A percentile compares a stretch with the other conserved stretches of the same genome.
These are phyloP conservation scores for Globodera rostochiensis DNA, from an alignment of 1,140 invertebrate genomes.

Conservation along the genomic window DNA sequence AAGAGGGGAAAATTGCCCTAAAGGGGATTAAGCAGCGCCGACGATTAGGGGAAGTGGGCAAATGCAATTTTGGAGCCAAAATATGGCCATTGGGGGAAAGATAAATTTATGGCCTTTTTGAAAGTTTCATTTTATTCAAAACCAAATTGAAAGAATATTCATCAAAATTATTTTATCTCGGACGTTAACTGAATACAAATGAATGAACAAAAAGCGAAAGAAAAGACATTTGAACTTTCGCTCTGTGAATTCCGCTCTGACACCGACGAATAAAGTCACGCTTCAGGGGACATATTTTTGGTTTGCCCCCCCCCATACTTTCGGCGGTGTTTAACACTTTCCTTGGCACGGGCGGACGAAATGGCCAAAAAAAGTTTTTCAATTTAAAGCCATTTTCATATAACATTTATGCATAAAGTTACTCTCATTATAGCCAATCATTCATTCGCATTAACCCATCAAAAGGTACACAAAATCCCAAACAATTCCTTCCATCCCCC, in stretches of 20 bases:
- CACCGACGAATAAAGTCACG: too few relatives aligned
- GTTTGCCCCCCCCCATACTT: too few relatives aligned
- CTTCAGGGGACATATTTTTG: too few relatives aligned
- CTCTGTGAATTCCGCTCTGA: too few relatives aligned
- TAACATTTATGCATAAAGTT: too few relatives aligned
- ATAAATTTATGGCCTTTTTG: too few relatives aligned
- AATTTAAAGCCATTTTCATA: too few relatives aligned
- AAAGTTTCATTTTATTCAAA: neutral
- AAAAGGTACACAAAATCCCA: neutral
- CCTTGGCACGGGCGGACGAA: too few relatives aligned
- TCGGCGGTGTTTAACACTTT: too few relatives aligned
- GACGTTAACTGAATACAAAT: neutral
- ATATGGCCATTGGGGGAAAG: neutral
- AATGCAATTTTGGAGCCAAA: neutral
- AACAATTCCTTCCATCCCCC: neutral
- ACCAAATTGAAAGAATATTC: neutral
- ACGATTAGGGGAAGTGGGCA: neutral
- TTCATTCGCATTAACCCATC: neutral
- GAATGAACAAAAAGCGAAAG: neutral
- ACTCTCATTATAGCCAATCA: neutral
- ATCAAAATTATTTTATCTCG: neutral
- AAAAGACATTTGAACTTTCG: neutral
- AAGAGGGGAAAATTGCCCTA: neutral
- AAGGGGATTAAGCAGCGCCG: neutral
- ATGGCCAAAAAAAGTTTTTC: too few relatives aligned